Percentiles rank a stretch among this genome's conserved stretches.
phyloP scores from a whole-genome alignment of 2,797 vertebrate genomes.

The Sebastes diploproa region DNA sequence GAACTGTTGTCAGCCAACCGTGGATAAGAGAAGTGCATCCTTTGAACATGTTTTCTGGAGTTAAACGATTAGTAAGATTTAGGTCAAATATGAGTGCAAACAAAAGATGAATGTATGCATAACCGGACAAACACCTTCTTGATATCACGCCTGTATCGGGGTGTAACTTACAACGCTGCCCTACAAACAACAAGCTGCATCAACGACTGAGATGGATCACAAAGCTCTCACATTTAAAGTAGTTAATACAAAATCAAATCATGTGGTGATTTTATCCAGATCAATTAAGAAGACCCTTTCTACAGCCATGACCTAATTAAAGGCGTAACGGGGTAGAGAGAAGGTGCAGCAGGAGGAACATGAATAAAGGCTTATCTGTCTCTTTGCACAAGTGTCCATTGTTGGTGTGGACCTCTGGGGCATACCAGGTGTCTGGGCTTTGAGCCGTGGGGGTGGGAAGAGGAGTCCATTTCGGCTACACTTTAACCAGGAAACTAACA shows the following conservation, averaged over 20 bases:
- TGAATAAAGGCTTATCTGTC: conserved; percentile 74
- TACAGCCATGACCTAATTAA: conserved; percentile 33
- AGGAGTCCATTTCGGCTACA: conserved; percentile 60
- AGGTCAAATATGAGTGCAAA: neutral
- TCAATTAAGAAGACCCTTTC: conserved; percentile 24
- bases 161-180: neutral
- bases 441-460: conserved; percentile 51
- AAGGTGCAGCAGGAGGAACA: conserved; percentile 44
- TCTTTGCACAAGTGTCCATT: conserved; percentile 76
- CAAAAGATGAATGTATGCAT: neutral
- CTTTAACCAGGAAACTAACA: conserved; percentile 71
- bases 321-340: conserved; percentile 4
- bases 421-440: conserved; percentile 77
- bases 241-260: neutral
- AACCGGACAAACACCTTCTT: neutral
- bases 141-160: neutral
- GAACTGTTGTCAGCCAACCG: neutral
- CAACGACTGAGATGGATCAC: neutral
- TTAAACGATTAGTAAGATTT: neutral
- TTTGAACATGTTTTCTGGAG: neutral
- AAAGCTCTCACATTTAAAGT: neutral
- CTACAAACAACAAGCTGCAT: neutral
- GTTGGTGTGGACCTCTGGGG: conserved; percentile 72
- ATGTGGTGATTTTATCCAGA: neutral
- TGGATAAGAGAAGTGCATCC: neutral